Evolutionary conservation across 2,797 vertebrate species (phyloP), one percentile per base, ranked within the genome.

Genomic region (Cetoscarus ocellatus): DNA sequence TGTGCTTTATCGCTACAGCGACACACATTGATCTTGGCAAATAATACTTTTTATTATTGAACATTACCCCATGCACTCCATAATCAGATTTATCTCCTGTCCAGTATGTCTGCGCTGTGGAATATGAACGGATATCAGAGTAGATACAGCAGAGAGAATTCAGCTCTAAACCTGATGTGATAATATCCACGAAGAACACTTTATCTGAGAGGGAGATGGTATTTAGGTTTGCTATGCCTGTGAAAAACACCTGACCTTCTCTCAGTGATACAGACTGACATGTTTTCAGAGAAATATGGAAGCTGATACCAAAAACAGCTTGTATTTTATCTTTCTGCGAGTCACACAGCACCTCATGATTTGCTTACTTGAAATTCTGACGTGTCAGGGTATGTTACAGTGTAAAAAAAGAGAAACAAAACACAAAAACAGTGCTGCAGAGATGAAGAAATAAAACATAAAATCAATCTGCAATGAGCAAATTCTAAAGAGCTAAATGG

Each of bases 41-140:
- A 92, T 91, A 92, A 93, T 93, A 88, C 88, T 89, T 92, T 93
- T 93, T 93, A 93, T 93, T 93, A 92, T 93, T 92, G 89, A 90
- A 91, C 92, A 93, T 92, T 92, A 92, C 85, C 82, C 84, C 82
- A 84, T 81, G 81, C 87, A 70, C 78, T 82, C 77, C 61, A 69
- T 90, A 89, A 91, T 91, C 84, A 84, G 89, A 90, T 92, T 91
- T 93, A 92, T 92, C 87, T 84, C 87, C 86, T 86, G 91, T 92
- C 87, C 86, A 3, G 79, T 69, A 52, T 79, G 83, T 84, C 83
- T 82, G 77, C 39, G 36, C 35, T 3, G 47, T 79, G 81, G 75
- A 74, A 70, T 67, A 61, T 67, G 82, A 88, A 47, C 77, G 73
- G 83, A 87, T 86, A 86, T 80, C 72, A 54, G 49, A 48, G 75